phyloP scores from a whole-genome alignment of 1,140 invertebrate species.

The Hyposmocoma kahamanoa region DNA sequence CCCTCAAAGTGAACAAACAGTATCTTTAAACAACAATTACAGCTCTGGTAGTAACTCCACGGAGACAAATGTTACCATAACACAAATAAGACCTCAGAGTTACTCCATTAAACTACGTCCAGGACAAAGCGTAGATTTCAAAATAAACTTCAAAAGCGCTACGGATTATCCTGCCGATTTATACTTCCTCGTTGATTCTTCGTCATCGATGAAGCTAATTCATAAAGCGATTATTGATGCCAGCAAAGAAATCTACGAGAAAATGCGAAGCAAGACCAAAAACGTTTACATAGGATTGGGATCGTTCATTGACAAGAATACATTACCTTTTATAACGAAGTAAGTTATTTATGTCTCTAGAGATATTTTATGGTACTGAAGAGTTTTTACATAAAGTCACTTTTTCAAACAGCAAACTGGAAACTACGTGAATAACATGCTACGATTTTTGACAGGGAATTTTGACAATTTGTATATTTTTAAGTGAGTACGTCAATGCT shows the following conservation, averaged over 20 bases:
- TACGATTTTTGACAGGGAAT: no score
- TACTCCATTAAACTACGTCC: slow-evolving; percentile 35
- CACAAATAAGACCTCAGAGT: slow-evolving; percentile 56
- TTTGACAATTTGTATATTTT: no score
- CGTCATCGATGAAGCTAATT: slow-evolving; percentile 85
- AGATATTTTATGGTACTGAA: no score
- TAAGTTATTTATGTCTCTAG: no score
- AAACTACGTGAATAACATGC: no score
- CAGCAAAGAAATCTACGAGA: slow-evolving; percentile 76
- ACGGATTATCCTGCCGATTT: slow-evolving; percentile 91
- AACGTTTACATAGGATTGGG: slow-evolving; percentile 91
- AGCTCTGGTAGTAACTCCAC: neutral
- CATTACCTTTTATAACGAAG: slow-evolving; percentile 84
- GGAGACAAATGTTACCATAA: slow-evolving; percentile 13
- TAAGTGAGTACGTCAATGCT: no score
- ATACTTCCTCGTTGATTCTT: slow-evolving; percentile 92
- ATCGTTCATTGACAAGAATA: slow-evolving; percentile 92
- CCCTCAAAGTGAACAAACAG: neutral
- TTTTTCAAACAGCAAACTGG: no score
- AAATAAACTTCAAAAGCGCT: slow-evolving; percentile 74
- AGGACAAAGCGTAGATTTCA: slow-evolving; percentile 33
- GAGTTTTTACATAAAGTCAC: no score
- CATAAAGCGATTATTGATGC: slow-evolving; percentile 77
- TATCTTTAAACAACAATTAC: neutral
- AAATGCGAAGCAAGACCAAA: slow-evolving; percentile 85